A percentile compares a stretch with the other conserved stretches of the same genome.
phyloP scores from a whole-genome alignment of 2,888 invertebrate genomes.

The Cheilosia soror region DNA sequence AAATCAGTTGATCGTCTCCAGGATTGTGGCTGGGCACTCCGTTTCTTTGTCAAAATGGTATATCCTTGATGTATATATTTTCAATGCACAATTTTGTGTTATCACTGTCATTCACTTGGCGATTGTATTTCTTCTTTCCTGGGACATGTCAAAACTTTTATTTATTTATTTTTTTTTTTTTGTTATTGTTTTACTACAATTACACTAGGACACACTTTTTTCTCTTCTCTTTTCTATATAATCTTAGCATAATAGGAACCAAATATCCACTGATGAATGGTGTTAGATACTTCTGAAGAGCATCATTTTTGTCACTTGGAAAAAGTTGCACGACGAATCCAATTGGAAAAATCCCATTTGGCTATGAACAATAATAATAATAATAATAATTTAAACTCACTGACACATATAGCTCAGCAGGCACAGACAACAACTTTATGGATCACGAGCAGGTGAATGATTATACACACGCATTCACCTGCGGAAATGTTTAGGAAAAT shows the following conservation, averaged over 20 bases:
- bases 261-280: conserved; percentile 56
- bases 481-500: conserved; percentile 52
- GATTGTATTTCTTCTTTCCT: conserved; percentile 9
- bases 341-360: conserved; percentile 64
- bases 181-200: conserved; percentile 15
- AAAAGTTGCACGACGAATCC: conserved; percentile 5
- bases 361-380: conserved; percentile 18
- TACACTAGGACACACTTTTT: conserved; percentile 25
- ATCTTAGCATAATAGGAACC: conserved; percentile 62
- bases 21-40: conserved; percentile 48
- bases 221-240: conserved; percentile 31
- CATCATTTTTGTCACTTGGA: conserved; percentile 46
- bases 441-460: conserved; percentile 69
- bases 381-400: conserved; percentile 16
- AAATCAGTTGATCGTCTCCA: conserved; percentile 67
- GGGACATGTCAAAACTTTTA: conserved; percentile 34
- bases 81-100: conserved; percentile 4
- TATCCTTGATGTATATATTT: conserved; percentile 42
- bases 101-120: conserved; percentile 27
- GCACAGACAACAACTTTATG: conserved; percentile 7
- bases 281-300: conserved; percentile 44
- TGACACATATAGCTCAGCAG: conserved; percentile 48
- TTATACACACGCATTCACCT: conserved; percentile 61
- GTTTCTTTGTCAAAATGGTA: conserved; percentile 13
- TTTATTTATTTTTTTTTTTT: conserved; percentile 21